Evolutionary conservation across 1,140 invertebrate genomes (phyloP), one percentile per base, ranked within the genome.

Genomic region (Drosophila sp.): DNA sequence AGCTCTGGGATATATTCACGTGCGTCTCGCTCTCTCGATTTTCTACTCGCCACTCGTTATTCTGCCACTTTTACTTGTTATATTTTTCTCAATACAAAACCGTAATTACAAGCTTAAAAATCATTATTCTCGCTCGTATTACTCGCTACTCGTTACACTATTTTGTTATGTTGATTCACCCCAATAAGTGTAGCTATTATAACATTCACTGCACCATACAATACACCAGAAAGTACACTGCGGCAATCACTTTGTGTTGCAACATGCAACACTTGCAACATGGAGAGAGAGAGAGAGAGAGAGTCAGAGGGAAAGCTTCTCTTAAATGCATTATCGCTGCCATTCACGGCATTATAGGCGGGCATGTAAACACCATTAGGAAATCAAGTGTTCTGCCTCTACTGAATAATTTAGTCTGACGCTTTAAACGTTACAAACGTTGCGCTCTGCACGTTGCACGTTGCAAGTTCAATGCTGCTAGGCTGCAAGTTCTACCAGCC

Each of bases 351-450:
- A 72, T 61, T 66, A 66, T 72, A 72, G 64, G 71, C 54, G 63
- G 63, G 57, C 58, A 69, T 57, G 69, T 76, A 79, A 79, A 79
- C 76, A 76, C 46, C 66, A 72, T 78, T 78, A 78, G 72, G 58
- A 62, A 57, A 56, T 72, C 57, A 76, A 71, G 67, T 72, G 66
- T 66, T 72, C 76, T 72, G 61, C 66, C 62, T 66, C 45, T 16
- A 40, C 46, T 77, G 64, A 64, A 77, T 77, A 74, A 74, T 74
- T 77, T 65, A 77, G 54, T 34, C 41, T n/a, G 48, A 21, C 53
- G 58, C 72, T 61, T 67, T 73, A 54, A 57, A 48, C 61, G 48
- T 43, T 40, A 50, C 59, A 16, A 13, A 14, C 41, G 29, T 29
- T 27, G 58, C 50, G 34, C 25, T 21, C 14, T n/a, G 54, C 16